Percentiles rank a stretch among this genome's conserved stretches.
Evolutionary conservation across 2,888 invertebrate genomes (phyloP).

Genomic region (Trachelus tabidus): DNA sequence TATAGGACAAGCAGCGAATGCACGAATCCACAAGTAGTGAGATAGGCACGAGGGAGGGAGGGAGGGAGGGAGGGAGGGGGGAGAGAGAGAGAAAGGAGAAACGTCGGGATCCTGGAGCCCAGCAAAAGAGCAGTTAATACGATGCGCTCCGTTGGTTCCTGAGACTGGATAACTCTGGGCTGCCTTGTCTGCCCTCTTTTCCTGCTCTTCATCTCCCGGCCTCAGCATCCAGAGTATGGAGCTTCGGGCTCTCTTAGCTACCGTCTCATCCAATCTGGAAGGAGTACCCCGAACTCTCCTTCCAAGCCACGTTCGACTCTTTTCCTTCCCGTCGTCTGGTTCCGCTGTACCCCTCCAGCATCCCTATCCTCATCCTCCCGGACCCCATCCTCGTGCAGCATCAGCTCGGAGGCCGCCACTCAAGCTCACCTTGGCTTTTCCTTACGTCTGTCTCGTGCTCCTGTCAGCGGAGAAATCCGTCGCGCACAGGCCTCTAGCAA

Average conservation of each 20-base stretch:
- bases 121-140: slow-evolving; percentile 41
- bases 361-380: not conserved
- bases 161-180: slow-evolving; percentile 34
- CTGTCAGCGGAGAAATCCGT: slow-evolving; percentile 41
- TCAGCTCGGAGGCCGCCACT: slow-evolving; percentile 10
- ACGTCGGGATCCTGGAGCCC: slow-evolving; percentile 8
- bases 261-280: not conserved
- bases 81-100: not conserved
- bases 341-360: no score
- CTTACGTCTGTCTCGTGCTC: slow-evolving; percentile 42
- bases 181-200: slow-evolving; percentile 4
- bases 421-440: slow-evolving; percentile 25
- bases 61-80: no score
- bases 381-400: slow-evolving; percentile 6
- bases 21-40: no score
- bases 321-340: not conserved
- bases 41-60: no score
- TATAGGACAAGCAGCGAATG: no score
- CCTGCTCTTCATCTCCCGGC: not conserved
- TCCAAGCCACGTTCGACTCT: not conserved
- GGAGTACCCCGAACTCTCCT: not conserved
- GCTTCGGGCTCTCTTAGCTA: not conserved
- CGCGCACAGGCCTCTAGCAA: slow-evolving; percentile 32
- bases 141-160: slow-evolving; percentile 36
- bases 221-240: no score